phyloP scores from a whole-genome alignment of 2,888 invertebrate genomes.

The Agriopis aurantiaria region DNA sequence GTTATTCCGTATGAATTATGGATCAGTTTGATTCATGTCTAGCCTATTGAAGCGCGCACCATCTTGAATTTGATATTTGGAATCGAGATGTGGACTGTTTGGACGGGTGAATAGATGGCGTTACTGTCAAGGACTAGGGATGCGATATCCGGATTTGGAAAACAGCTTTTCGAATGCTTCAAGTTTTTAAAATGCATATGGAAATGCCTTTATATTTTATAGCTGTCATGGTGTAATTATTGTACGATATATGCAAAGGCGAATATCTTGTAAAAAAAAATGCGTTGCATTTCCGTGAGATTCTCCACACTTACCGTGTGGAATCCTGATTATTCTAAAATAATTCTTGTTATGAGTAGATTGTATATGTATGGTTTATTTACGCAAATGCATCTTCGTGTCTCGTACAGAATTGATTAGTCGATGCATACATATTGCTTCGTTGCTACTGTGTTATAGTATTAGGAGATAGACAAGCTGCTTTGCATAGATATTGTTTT shows the following conservation, averaged over 20 bases:
- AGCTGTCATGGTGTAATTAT: conserved; percentile 10
- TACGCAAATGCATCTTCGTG: conserved; percentile 62
- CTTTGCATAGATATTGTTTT: conserved; percentile 53
- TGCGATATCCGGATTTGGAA: neutral
- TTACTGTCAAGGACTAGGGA: conserved; percentile 22
- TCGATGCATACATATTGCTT: conserved; percentile 54
- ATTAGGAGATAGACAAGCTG: conserved; percentile 48
- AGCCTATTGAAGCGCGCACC: conserved; percentile 59
- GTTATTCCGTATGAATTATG: conserved; percentile 80
- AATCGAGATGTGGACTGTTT: conserved; percentile 54
- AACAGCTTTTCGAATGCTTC: no score
- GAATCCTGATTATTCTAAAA: conserved; percentile 46
- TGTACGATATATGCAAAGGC: conserved; percentile 3
- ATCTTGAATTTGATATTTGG: conserved; percentile 62
- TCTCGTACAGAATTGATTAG: conserved; percentile 59
- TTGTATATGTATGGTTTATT: conserved; percentile 64
- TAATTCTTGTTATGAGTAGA: conserved; percentile 62
- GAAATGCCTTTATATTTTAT: neutral
- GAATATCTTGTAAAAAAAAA: conserved; percentile 39
- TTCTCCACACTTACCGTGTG: conserved; percentile 44
- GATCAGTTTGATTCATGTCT: conserved; percentile 76
- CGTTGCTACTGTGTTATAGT: conserved; percentile 56
- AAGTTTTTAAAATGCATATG: no score
- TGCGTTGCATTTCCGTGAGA: conserved; percentile 47
- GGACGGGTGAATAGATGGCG: conserved; percentile 49